Conservation (phyloP, 2,113 vertebrate species). For the Antennarius striatus region DNA sequence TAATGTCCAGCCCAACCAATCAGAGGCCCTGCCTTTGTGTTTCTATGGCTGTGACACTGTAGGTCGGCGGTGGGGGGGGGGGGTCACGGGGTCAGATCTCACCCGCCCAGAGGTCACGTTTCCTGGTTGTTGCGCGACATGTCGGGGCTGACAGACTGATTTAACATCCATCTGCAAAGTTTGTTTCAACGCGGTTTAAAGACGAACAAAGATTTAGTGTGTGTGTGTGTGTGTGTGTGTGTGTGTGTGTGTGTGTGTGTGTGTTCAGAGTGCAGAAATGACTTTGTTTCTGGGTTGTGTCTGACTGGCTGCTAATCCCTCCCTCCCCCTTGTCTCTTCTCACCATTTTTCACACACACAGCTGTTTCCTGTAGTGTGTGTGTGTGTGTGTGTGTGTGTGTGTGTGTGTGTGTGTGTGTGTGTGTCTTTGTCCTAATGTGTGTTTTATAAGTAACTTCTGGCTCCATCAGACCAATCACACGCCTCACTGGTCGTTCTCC, state of each 20-base stretch:
- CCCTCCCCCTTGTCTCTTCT: constrained; percentile 52
- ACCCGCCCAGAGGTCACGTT: constrained; percentile 35
- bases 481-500: background rate
- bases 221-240: constrained; percentile 3
- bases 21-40: constrained; percentile 50
- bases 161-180: background rate
- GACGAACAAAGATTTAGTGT: background rate
- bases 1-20: constrained; percentile 49
- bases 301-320: constrained; percentile 49
- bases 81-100: constrained; percentile 54
- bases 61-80: constrained; percentile 49
- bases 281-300: constrained; percentile 47
- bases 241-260: constrained; percentile 6
- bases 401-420: background rate
- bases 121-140: constrained; percentile 43
- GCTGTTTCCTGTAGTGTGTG: constrained; percentile 72
- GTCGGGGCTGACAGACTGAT: constrained; percentile 10
- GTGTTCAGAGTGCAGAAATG: constrained; percentile 18
- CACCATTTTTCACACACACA: constrained; percentile 69
- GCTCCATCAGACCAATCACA: background rate
- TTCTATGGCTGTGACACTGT: constrained; percentile 51
- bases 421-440: too few relatives aligned
- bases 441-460: too few relatives aligned
- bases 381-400: constrained; percentile 33
- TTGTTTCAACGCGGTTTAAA: background rate